phyloP scores from a whole-genome alignment of 2,113 vertebrate species.

The Chionis minor region DNA sequence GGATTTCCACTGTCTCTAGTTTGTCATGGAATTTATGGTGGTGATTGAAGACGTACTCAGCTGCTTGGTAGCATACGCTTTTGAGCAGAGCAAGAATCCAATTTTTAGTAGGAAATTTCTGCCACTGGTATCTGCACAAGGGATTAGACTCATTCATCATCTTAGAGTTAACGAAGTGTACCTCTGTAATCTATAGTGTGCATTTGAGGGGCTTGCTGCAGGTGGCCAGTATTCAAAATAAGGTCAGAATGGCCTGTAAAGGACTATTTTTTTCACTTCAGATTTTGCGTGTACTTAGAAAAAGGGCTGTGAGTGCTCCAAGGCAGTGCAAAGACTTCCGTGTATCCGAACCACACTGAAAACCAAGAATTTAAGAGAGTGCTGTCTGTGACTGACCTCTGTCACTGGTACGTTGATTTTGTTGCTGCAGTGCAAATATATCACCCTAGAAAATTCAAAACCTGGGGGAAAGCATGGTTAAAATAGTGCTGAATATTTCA shows the following conservation, averaged over 20 bases:
- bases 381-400: not conserved
- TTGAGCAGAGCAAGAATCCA: not conserved
- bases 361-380: not conserved
- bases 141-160: not conserved
- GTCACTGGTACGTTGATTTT: not conserved
- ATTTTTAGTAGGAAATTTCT: constrained; percentile 1
- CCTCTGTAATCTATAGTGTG: not conserved
- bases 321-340: not conserved
- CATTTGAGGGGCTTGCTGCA: not conserved
- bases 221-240: not conserved
- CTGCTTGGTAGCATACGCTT: accelerated
- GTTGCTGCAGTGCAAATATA: not conserved
- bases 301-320: not conserved
- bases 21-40: constrained; percentile 6
- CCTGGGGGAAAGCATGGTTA: not conserved
- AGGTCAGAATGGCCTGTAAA: not conserved
- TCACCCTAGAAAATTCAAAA: not conserved
- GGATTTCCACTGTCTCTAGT: constrained; percentile 26
- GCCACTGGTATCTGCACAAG: not conserved
- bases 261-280: not conserved
- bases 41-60: not conserved
- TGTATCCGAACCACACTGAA: not conserved
- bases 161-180: not conserved
- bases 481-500: not conserved
- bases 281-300: not conserved